Percentiles rank a stretch among this genome's conserved stretches.
Evolutionary conservation across 2,113 vertebrate species (phyloP).

Genomic region (Protobothrops mucrosquamatus): DNA sequence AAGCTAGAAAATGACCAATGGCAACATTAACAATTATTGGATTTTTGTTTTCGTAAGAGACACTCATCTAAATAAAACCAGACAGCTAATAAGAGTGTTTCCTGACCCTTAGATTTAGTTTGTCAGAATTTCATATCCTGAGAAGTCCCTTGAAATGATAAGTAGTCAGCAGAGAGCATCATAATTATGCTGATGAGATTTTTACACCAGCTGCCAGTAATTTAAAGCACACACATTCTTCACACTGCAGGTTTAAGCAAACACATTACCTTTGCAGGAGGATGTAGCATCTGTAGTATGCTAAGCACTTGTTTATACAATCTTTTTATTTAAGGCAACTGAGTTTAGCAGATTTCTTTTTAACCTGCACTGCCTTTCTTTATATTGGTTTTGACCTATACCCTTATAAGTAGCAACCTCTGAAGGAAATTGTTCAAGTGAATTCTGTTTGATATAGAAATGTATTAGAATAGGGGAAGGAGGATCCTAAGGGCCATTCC

Average conservation of each 20-base stretch:
- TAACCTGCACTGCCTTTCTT: background rate
- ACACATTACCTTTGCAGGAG: background rate
- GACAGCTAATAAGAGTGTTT: background rate
- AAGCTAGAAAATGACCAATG: background rate
- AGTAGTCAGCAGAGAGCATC: background rate
- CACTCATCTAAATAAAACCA: background rate
- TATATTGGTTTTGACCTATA: background rate
- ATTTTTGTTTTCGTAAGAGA: conserved; percentile 1
- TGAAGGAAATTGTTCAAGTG: background rate
- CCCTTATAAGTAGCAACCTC: background rate
- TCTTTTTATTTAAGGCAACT: background rate
- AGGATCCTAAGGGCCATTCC: background rate
- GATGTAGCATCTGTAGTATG: background rate
- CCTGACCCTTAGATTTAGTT: conserved; percentile 10
- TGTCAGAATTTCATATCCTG: background rate
- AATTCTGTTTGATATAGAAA: background rate
- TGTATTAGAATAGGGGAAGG: background rate
- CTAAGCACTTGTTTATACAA: background rate
- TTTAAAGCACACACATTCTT: background rate
- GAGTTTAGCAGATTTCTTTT: background rate
- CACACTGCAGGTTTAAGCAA: conserved; percentile 7
- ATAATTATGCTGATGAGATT: conserved; percentile 1
- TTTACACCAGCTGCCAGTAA: background rate
- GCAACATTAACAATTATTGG: background rate
- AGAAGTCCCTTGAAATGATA: conserved; percentile 1